Conservation (phyloP, 2,888 invertebrate species). For the Seladonia tumulorum region DNA sequence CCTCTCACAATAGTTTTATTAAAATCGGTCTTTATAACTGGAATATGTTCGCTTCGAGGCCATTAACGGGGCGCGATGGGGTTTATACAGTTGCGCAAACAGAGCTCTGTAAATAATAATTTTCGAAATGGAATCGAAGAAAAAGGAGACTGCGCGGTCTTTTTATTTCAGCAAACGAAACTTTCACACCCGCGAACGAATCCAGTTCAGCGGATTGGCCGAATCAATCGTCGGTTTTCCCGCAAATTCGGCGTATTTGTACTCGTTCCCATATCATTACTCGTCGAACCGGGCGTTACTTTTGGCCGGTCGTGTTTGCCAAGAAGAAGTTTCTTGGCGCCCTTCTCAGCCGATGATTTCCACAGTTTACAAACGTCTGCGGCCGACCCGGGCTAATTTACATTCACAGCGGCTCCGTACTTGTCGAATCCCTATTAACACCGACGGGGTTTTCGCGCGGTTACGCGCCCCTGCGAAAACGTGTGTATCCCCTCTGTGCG, state of each 20-base stretch:
- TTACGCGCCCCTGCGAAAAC: constrained; percentile 17
- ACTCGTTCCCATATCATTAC: constrained; percentile 22
- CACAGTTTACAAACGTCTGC: constrained; percentile 31
- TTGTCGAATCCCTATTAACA: constrained; percentile 63
- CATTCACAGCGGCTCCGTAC: constrained; percentile 38
- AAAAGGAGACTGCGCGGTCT: not conserved
- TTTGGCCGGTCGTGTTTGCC: constrained; percentile 19
- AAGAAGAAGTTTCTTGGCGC: constrained; percentile 54
- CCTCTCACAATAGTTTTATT: not conserved
- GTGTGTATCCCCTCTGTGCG: constrained; percentile 18
- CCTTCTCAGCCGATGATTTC: constrained; percentile 31
- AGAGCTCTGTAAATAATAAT: not conserved
- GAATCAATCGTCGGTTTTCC: constrained; percentile 32
- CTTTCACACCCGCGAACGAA: not conserved
- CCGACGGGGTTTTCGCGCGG: constrained; percentile 17
- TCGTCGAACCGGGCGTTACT: constrained; percentile 27
- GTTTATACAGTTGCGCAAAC: not conserved
- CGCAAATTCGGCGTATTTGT: constrained; percentile 25
- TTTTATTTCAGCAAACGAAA: not conserved
- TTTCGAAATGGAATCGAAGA: not conserved
- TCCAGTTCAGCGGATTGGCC: constrained; percentile 18
- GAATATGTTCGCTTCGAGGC: not conserved
- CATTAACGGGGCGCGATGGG: not conserved
- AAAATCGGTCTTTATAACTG: not conserved
- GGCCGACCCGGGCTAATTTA: constrained; percentile 44